Base-by-base conservation (phyloP, 2,113 vertebrate species). In the Rhinolophus ferrumequinum region DNA sequence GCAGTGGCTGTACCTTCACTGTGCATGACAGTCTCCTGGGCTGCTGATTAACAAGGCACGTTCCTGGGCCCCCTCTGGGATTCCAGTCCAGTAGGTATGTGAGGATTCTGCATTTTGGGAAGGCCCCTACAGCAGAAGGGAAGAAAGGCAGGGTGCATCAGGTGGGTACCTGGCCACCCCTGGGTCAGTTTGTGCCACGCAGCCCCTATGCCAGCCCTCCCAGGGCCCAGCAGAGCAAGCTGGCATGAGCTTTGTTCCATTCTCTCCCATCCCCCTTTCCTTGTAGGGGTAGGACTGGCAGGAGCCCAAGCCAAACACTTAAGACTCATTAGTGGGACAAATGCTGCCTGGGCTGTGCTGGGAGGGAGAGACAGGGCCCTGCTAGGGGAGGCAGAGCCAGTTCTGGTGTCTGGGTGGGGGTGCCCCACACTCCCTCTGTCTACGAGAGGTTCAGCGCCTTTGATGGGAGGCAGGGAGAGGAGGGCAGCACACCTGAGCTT, bases 221-320 rank as follows among this genome's bases (percentile, higher is more conserved):
- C 30, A 21, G 62, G 60, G 69, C 62, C 44, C 19, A 10, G 69
- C 30, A 33, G 50, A 62, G 79, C 41, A 0, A 66, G 35, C 64
- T 77, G 62, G 52, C 66, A 33, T 0, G 33, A 87, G 69, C 24
- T 80, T 69, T 66, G 79, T 28, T 62, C 81, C 24, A 4, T 80
- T 91, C 73, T 76, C 47, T 95, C 52, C 79, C 8, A 15, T 14
- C 33, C 54, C 50, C 64, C 30, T 12, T 16, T 52, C 69, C 69
- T 35, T 6, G 2, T 30, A 82, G 81, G 26, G 85, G 54, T 0
- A 9, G 80, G 64, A n/a, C 84, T 96, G 97, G 97, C 97, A 44
- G 75, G 41, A 73, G n/a, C 92, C 97, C 97, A 97, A 88, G 90
- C 79, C 72, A 96, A 97, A 97, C 84, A 86, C 94, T 97, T 95